phyloP scores from a whole-genome alignment of 1,140 invertebrate species.

The Cardiocondyla obscurior region DNA sequence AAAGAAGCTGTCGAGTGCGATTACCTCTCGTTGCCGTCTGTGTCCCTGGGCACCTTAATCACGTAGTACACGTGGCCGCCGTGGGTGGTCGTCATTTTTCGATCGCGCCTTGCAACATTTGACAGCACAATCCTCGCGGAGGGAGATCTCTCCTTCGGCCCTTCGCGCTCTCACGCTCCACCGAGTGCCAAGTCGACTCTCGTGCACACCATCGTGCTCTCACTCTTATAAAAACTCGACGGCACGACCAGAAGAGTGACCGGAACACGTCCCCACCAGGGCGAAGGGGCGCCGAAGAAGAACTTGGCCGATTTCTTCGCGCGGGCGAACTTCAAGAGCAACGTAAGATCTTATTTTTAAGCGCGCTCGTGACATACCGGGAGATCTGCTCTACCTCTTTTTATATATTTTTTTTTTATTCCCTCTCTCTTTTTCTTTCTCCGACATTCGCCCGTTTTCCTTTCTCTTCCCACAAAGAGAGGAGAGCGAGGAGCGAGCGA shows the following conservation, averaged over 20 bases:
- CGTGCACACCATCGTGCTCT: conserved; percentile 31
- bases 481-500: not conserved
- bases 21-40: conserved; percentile 81
- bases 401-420: not conserved
- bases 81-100: conserved; percentile 85
- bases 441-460: not conserved
- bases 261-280: conserved; percentile 7
- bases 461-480: conserved; percentile 32
- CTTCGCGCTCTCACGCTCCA: conserved; percentile 5
- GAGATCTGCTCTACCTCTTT: conserved; percentile 54
- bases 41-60: conserved; percentile 86
- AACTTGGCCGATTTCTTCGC: conserved; percentile 60
- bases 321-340: conserved; percentile 45
- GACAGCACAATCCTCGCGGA: conserved; percentile 18
- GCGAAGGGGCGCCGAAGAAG: conserved; percentile 1
- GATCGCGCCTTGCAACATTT: conserved; percentile 59
- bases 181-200: not conserved
- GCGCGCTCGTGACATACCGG: conserved; percentile 48
- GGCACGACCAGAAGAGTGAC: not conserved
- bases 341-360: conserved; percentile 73
- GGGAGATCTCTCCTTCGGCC: not conserved
- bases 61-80: conserved; percentile 87
- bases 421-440: not conserved
- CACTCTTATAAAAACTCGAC: conserved; percentile 1
- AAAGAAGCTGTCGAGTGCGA: conserved; percentile 52